Conservation (phyloP, 2,113 vertebrate genomes). For the Anoura caudifer region DNA sequence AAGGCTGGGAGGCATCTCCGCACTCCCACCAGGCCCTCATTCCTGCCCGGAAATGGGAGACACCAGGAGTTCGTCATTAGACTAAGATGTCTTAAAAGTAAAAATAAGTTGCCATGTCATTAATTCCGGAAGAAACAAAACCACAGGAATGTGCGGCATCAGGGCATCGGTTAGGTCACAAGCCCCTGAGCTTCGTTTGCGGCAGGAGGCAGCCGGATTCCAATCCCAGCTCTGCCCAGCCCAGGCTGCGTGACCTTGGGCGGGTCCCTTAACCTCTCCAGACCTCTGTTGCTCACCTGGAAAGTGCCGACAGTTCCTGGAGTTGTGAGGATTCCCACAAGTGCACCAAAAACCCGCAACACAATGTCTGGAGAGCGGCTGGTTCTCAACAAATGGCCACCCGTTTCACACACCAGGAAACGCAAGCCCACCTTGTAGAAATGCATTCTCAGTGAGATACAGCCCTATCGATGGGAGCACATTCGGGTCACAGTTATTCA, state of each 20-base stretch:
- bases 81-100: background rate
- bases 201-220: background rate
- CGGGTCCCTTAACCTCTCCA: background rate
- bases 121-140: background rate
- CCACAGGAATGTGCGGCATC: background rate
- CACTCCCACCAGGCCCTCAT: background rate
- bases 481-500: background rate
- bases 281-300: background rate
- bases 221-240: background rate
- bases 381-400: background rate
- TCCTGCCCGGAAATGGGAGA: background rate
- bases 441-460: background rate
- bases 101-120: conserved; percentile 30
- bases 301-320: background rate
- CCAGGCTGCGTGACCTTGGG: background rate
- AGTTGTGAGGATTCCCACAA: background rate
- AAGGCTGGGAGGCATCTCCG: background rate
- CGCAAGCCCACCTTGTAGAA: background rate
- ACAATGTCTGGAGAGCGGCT: fast-evolving
- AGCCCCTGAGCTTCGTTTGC: background rate
- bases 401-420: background rate
- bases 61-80: background rate
- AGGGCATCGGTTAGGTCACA: background rate
- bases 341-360: fast-evolving
- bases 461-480: background rate